phyloP scores from a whole-genome alignment of 1,140 invertebrate genomes.

The Phortica variegata region DNA sequence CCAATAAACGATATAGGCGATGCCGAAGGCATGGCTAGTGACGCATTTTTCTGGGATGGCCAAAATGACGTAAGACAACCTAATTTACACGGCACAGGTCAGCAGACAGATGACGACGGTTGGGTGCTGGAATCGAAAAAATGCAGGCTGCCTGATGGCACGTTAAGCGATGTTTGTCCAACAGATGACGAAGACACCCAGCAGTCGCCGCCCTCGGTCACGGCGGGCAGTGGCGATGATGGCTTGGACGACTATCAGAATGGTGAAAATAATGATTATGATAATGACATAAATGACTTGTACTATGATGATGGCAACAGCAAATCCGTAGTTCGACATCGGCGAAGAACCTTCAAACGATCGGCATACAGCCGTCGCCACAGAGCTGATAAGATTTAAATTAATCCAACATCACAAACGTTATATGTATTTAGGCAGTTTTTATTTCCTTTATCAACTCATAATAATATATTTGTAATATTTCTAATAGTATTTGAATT shows the following conservation, averaged over 20 bases:
- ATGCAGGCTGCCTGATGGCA: slow-evolving; percentile 15
- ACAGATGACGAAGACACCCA: background rate
- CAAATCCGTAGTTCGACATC: slow-evolving; percentile 15
- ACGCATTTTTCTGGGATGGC: no score
- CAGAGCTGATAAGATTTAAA: background rate
- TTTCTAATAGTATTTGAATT: no score
- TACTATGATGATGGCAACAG: no score
- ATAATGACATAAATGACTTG: slow-evolving; percentile 14
- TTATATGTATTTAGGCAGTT: background rate
- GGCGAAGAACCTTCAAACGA: slow-evolving; percentile 18
- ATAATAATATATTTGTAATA: no score
- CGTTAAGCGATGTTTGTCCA: slow-evolving; percentile 22
- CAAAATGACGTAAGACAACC: no score
- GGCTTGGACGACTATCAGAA: slow-evolving; percentile 6
- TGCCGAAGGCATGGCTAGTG: background rate
- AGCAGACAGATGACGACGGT: slow-evolving; percentile 1
- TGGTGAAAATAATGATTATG: background rate
- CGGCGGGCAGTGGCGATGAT: slow-evolving; percentile 4
- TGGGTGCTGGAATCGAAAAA: slow-evolving; percentile 19
- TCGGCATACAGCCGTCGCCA: slow-evolving; percentile 32
- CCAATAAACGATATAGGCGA: background rate
- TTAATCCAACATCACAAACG: background rate
- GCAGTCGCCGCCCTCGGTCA: no score
- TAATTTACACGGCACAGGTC: background rate
- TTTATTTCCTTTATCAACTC: no score